Base-by-base conservation (phyloP, 2,888 invertebrate genomes). In the Boloria selene region DNA sequence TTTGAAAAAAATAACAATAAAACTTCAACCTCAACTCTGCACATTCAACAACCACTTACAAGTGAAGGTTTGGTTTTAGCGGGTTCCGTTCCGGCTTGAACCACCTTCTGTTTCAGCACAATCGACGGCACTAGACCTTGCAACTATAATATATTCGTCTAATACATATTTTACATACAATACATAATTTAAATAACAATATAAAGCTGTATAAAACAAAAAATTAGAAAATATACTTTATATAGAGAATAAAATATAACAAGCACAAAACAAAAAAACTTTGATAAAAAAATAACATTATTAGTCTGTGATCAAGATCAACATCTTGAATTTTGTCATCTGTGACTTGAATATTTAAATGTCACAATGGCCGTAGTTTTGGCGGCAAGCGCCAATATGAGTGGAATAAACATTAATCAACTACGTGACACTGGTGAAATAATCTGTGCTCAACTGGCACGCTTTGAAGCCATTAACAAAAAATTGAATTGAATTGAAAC, bases 101-200 rank as follows among this genome's bases (percentile, higher is more conserved):
- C 78, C 71, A 74, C 68, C 75, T 74, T 79, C 79, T 77, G 84
- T 81, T 74, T 83, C 77, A 78, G 74, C 49, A 81, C 82, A 75
- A 81, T 88, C 76, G 87, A 72, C 38, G 88, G 83, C 49, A 86
- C 90, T 87, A 90, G 82, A 51, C 86, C 68, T 81, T 86, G 85
- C 82, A 92, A 88, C 91, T 91, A 86, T 72, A 83, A 60, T 60
- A 51, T 22, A 61, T 6, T 51, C 44, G 44, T 51, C 14, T 17
- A 18, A 38, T 61, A n/a, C 14, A 59, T 38, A 59, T 31, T 17
- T 31, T 49, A 38, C 13, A 59, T 13, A 59, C 7, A 13, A 42
- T 42, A 55, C 3, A 13, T 59, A 16, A 49, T 13, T 13, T 31
- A 49, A 49, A 38, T 17, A 44, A 38, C 13, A 38, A 56, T 2